Conservation (phyloP, 2,113 vertebrate species). For the Eclectus roratus region DNA sequence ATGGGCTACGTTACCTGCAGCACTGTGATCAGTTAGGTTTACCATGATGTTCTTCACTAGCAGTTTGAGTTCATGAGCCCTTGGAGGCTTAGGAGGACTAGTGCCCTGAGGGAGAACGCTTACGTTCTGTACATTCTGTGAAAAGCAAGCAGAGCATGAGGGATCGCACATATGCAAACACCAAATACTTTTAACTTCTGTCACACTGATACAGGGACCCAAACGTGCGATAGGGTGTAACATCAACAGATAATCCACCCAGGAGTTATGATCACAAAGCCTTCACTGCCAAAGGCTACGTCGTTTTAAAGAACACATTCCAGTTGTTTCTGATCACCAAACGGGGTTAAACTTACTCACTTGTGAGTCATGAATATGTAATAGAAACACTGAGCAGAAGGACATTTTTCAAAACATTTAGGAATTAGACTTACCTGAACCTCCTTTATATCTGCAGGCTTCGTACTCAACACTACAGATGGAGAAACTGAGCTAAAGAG, state of each 20-base stretch:
- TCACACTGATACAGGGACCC: background rate
- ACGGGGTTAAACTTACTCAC: background rate
- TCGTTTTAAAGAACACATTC: background rate
- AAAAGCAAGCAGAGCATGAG: background rate
- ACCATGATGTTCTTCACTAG: slow-evolving; percentile 85
- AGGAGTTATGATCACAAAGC: background rate
- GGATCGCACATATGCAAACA: background rate
- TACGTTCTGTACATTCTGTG: slow-evolving; percentile 70
- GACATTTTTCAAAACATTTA: background rate
- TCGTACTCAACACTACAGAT: slow-evolving; percentile 82
- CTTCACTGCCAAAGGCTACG: background rate
- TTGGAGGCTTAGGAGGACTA: slow-evolving; percentile 92
- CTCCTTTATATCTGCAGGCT: slow-evolving; percentile 74
- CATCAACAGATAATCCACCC: background rate
- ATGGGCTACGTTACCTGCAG: slow-evolving; percentile 75
- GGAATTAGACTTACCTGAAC: slow-evolving; percentile 74
- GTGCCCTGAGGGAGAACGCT: slow-evolving; percentile 60
- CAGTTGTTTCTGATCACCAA: background rate
- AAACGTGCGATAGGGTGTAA: background rate
- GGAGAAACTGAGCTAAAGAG: slow-evolving; percentile 80
- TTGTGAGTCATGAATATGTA: background rate
- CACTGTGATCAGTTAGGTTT: slow-evolving; percentile 63
- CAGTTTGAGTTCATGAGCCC: slow-evolving; percentile 90
- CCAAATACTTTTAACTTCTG: background rate
- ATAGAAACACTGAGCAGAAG: background rate